Evolutionary conservation across 2,797 vertebrate species (phyloP).

Genomic region (Sarcoramphus papa): DNA sequence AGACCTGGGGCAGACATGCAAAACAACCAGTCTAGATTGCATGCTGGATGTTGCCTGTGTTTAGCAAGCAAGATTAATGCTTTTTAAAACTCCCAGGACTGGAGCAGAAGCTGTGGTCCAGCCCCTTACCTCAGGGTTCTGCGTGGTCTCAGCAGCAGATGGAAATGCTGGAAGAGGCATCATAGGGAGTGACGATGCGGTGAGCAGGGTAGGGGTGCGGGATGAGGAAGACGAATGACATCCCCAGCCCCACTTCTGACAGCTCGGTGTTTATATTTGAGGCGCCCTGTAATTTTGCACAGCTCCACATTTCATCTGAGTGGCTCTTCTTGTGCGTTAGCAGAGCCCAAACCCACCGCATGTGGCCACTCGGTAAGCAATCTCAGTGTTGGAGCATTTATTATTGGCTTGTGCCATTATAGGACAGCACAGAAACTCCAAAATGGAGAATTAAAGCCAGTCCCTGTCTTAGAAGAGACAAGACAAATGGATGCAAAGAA

Average conservation of each 20-base stretch:
- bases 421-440: neutral
- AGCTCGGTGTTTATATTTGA: neutral
- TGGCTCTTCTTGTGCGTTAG: neutral
- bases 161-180: neutral
- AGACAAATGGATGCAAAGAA: neutral
- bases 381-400: neutral
- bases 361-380: neutral
- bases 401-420: neutral
- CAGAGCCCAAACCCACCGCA: neutral
- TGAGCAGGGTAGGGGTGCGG: neutral
- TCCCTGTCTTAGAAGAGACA: neutral
- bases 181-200: rapidly evolving
- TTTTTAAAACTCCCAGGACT: neutral
- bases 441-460: neutral
- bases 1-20: neutral
- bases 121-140: neutral
- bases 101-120: neutral
- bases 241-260: neutral
- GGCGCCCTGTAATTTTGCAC: neutral
- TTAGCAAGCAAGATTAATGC: neutral
- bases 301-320: neutral
- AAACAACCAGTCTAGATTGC: neutral
- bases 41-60: neutral
- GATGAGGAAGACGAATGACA: neutral
- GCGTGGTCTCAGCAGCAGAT: neutral